Conservation (phyloP, 1,140 invertebrate species). For the Chionoecetes opilio region DNA sequence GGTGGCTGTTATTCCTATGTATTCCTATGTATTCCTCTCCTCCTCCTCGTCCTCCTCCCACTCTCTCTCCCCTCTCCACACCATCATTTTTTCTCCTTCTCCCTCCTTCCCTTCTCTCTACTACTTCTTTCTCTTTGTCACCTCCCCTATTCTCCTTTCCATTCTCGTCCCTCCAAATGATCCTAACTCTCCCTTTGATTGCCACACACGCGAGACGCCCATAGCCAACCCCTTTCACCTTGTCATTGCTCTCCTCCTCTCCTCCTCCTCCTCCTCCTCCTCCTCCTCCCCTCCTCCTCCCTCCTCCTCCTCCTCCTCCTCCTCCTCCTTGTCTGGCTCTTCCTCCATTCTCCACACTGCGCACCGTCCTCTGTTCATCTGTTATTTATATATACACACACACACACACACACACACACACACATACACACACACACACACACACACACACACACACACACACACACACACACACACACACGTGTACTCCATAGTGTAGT, state of each 20-base stretch:
- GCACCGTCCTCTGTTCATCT: background rate
- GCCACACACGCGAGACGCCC: no score
- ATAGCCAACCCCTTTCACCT: no score
- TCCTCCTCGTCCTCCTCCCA: no score
- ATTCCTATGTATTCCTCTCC: no score
- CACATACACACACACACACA: constrained; percentile 41
- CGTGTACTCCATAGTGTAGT: no score
- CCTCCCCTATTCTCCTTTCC: background rate
- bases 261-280: background rate
- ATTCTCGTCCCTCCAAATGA: no score
- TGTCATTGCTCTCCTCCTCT: no score
- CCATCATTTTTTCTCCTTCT: no score
- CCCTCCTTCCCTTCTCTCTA: no score
- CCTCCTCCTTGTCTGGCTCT: background rate
- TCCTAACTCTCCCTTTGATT: no score
- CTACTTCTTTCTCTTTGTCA: background rate
- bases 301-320: constrained; percentile 14
- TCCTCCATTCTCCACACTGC: background rate
- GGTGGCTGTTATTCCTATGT: no score
- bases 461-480: background rate
- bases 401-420: constrained; percentile 43
- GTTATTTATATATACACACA: background rate
- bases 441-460: constrained; percentile 39
- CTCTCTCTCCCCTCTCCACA: no score
- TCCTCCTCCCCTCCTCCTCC: background rate